Conservation (phyloP, 2,888 invertebrate genomes). For the Lasioglossum lativentre region DNA sequence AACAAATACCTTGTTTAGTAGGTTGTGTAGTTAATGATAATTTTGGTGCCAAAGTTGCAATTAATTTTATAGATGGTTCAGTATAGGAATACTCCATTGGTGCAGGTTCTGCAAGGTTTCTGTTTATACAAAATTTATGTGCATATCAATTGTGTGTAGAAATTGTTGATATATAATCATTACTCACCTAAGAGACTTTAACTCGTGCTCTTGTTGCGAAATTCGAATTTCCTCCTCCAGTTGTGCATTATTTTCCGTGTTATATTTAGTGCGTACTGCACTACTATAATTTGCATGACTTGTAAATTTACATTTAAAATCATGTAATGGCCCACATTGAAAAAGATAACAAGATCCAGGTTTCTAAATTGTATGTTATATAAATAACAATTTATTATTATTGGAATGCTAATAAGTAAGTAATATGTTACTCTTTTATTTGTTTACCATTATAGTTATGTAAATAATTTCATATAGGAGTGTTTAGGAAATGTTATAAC, state of each 20-base stretch:
- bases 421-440: neutral
- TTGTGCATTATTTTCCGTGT: conserved; percentile 83
- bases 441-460: neutral
- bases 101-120: conserved; percentile 72
- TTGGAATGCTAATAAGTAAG: neutral
- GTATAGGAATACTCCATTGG: conserved; percentile 75
- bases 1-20: conserved; percentile 72
- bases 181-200: conserved; percentile 88
- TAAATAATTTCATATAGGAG: neutral
- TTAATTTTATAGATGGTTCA: conserved; percentile 68
- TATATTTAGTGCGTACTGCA: conserved; percentile 90
- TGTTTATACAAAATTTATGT: conserved; percentile 38
- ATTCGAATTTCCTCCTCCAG: conserved; percentile 90
- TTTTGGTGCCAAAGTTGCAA: conserved; percentile 73
- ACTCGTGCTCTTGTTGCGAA: conserved; percentile 90
- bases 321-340: conserved; percentile 95
- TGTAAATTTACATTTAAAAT: conserved; percentile 97
- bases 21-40: conserved; percentile 69
- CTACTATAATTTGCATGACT: conserved; percentile 95
- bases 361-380: conserved; percentile 85
- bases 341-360: conserved; percentile 96
- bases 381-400: conserved; percentile 2
- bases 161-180: neutral
- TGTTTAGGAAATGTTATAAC: neutral
- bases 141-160: neutral